Evolutionary conservation across 2,797 vertebrate species (phyloP).

Genomic region (Lemur catta): DNA sequence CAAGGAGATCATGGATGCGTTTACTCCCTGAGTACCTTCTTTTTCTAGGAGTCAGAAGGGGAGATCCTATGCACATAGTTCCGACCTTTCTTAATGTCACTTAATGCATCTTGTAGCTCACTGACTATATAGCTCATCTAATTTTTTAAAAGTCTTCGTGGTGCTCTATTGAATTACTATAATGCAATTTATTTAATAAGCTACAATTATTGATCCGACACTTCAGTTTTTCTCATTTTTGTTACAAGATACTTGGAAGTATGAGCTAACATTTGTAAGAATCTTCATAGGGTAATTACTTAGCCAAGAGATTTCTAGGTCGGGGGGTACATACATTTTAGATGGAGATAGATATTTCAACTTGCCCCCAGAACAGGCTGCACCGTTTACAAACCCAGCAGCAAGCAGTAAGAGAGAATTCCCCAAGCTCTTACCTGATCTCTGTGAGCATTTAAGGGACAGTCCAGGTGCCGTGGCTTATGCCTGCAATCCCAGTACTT

Average conservation of each 20-base stretch:
- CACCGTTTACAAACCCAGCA: background rate
- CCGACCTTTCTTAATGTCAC: background rate
- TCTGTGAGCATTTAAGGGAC: background rate
- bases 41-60: background rate
- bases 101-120: background rate
- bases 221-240: background rate
- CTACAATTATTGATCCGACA: background rate
- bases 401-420: background rate
- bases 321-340: background rate
- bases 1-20: fast-evolving
- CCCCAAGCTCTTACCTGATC: fast-evolving
- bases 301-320: background rate
- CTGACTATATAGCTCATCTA: background rate
- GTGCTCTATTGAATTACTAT: background rate
- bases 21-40: background rate
- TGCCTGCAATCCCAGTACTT: no score
- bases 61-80: background rate
- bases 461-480: no score
- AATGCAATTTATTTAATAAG: background rate
- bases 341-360: background rate
- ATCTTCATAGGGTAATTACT: background rate
- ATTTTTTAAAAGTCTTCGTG: background rate
- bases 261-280: background rate
- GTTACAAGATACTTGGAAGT: background rate
- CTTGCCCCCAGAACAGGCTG: background rate